phyloP scores from a whole-genome alignment of 2,113 vertebrate genomes.

The Daphoenositta chrysoptera region DNA sequence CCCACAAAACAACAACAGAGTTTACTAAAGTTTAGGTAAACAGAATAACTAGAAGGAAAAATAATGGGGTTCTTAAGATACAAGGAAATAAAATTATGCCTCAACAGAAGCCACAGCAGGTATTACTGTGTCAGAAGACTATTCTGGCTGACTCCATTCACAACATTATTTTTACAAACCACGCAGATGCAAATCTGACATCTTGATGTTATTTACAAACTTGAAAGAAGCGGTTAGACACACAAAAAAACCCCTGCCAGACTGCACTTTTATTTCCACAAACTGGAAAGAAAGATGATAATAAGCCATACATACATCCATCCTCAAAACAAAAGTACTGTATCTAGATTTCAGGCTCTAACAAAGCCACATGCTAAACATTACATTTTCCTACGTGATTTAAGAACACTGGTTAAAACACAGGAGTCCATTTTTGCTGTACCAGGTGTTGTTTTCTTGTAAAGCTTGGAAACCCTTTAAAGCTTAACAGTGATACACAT shows the following conservation, averaged over 20 bases:
- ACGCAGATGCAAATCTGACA: not conserved
- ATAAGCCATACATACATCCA: not conserved
- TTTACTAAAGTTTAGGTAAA: not conserved
- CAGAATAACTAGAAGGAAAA: not conserved
- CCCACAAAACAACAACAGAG: not conserved
- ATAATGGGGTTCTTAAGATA: not conserved
- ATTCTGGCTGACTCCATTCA: not conserved
- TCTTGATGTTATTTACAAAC: not conserved
- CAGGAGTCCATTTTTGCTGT: not conserved
- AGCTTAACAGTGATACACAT: not conserved
- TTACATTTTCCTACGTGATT: not conserved
- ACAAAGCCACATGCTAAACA: not conserved
- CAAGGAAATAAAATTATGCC: not conserved
- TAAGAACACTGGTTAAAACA: not conserved
- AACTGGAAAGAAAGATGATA: not conserved
- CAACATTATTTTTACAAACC: not conserved
- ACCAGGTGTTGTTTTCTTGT: not conserved
- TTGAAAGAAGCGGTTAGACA: not conserved
- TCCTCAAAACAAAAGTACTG: not conserved
- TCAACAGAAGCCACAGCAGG: not conserved
- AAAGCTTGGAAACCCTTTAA: not conserved
- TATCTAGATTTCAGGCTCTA: not conserved
- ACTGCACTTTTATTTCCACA: not conserved
- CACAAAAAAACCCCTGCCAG: not conserved
- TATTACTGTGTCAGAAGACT: not conserved